These are phyloP conservation scores for Paradoxurus hermaphroditus DNA, from an alignment of 2,113 vertebrate genomes.

Conservation along the genomic window DNA sequence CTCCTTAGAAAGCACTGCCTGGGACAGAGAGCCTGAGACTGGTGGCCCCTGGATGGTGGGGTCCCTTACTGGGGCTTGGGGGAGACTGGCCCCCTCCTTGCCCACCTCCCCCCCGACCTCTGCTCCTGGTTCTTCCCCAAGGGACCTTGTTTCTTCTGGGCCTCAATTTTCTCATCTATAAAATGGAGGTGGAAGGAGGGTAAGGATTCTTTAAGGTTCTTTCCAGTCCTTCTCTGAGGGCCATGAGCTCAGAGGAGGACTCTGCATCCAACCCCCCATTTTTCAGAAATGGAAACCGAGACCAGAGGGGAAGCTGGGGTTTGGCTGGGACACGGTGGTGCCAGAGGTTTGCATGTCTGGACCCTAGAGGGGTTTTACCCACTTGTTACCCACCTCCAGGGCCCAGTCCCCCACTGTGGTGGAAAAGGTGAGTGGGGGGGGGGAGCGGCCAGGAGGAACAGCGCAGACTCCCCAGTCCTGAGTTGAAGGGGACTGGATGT, in stretches of 20 bases:
- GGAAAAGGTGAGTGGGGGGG: neutral
- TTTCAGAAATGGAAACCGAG: conserved; percentile 29
- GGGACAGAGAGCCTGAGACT: too few species aligned
- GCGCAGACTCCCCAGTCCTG: neutral
- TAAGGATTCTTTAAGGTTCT: neutral
- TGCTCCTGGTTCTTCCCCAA: neutral
- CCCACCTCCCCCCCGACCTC: neutral
- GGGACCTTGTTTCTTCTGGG: neutral
- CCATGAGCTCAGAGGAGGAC: neutral
- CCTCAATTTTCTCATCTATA: conserved; percentile 8
- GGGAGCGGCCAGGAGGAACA: neutral
- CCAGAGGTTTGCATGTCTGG: conserved; percentile 27
- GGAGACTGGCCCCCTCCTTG: neutral
- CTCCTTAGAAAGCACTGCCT: neutral
- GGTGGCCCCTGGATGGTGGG: neutral
- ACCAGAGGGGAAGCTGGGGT: neutral
- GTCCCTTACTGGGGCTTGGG: neutral
- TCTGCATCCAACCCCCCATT: neutral
- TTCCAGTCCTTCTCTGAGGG: neutral
- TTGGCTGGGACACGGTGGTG: neutral
- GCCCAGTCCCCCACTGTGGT: neutral
- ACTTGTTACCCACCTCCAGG: neutral
- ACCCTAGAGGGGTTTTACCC: neutral
- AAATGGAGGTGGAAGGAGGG: neutral
- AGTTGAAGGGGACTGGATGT: neutral